phyloP scores from a whole-genome alignment of 2,797 vertebrate genomes.

The Sebastes taczanowskii region DNA sequence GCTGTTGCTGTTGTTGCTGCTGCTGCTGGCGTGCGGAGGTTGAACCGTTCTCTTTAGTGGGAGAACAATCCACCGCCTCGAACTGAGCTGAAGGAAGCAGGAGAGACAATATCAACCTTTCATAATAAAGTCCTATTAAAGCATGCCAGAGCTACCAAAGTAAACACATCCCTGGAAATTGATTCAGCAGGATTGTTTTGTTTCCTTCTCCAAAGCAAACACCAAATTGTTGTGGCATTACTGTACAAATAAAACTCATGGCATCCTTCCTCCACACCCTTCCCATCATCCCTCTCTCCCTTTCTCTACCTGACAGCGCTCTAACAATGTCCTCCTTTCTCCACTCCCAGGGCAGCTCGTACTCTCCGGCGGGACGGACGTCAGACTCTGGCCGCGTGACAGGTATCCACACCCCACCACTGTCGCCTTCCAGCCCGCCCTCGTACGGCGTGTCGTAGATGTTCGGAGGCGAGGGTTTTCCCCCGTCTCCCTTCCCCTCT shows the following conservation, averaged over 20 bases:
- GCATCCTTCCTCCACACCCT: constrained; percentile 67
- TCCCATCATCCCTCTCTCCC: constrained; percentile 36
- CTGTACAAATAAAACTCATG: constrained; percentile 54
- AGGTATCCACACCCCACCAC: constrained; percentile 79
- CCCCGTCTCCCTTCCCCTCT: constrained; percentile 72
- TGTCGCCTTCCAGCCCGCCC: constrained; percentile 78
- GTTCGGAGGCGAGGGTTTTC: constrained; percentile 76
- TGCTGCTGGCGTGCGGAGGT: constrained; percentile 52
- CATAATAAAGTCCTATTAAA: constrained; percentile 44
- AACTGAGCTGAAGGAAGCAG: constrained; percentile 88
- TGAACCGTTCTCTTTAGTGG: constrained; percentile 83
- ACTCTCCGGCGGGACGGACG: constrained; percentile 88
- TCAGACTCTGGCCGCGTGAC: constrained; percentile 89
- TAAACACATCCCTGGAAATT: constrained; percentile 62
- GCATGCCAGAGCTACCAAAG: constrained; percentile 39
- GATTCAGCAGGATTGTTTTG: constrained; percentile 53
- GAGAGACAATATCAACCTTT: constrained; percentile 54
- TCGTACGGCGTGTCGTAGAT: constrained; percentile 94
- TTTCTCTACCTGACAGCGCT: constrained; percentile 88
- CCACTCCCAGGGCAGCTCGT: constrained; percentile 98
- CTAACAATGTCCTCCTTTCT: constrained; percentile 95
- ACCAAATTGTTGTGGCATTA: constrained; percentile 53
- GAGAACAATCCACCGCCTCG: constrained; percentile 84
- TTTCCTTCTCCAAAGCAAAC: constrained; percentile 62
- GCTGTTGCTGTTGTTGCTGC: constrained; percentile 37